A percentile compares a stretch with the other conserved stretches of the same genome.
phyloP scores from a whole-genome alignment of 2,797 vertebrate species.

The Fringilla coelebs region DNA sequence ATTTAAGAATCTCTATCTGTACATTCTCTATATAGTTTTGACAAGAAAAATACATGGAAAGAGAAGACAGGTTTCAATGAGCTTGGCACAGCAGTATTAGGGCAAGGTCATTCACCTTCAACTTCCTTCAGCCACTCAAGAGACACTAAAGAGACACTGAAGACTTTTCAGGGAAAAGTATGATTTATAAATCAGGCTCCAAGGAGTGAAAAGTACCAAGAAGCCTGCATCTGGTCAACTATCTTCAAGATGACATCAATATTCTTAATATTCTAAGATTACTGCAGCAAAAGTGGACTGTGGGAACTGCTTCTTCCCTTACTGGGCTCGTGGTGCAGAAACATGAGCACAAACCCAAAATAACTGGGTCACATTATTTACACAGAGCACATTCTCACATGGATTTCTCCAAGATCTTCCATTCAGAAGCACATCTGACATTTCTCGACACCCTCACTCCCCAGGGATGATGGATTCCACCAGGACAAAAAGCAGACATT shows the following conservation, averaged over 20 bases:
- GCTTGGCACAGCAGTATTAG: neutral
- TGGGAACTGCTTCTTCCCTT: neutral
- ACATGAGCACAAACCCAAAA: neutral
- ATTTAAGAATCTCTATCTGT: neutral
- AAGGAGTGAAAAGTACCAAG: neutral
- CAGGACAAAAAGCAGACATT: neutral
- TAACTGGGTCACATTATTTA: neutral
- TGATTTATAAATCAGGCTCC: neutral
- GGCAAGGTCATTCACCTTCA: neutral
- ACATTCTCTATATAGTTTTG: neutral
- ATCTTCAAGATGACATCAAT: neutral
- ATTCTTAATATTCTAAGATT: neutral
- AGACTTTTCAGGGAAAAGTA: neutral
- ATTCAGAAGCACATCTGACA: neutral
- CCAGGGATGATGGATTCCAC: neutral
- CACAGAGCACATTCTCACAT: neutral
- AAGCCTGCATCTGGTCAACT: neutral
- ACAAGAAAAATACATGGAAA: neutral
- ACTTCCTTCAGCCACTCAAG: neutral
- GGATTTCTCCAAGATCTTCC: neutral
- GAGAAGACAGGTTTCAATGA: neutral
- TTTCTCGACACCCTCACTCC: neutral
- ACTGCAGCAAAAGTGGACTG: neutral
- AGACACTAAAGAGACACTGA: neutral
- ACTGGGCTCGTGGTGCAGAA: neutral